Evolutionary conservation across 2,797 vertebrate genomes (phyloP).

Genomic region (Mormyrops boulengeri): DNA sequence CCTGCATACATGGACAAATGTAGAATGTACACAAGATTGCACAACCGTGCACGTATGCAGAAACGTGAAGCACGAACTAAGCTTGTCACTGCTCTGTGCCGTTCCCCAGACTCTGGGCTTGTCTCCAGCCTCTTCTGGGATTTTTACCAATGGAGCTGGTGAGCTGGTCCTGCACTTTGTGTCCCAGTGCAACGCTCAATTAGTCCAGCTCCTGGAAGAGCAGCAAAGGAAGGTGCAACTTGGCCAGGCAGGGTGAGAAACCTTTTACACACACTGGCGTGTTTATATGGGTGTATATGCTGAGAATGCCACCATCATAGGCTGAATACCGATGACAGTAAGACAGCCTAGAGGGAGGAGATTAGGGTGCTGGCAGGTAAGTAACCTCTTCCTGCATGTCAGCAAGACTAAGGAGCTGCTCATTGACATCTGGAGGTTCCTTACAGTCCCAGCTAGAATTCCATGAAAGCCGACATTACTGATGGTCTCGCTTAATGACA

Average conservation of each 20-base stretch:
- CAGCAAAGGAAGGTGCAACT: constrained; percentile 79
- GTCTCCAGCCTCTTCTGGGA: constrained; percentile 80
- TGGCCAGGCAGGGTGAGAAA: constrained; percentile 77
- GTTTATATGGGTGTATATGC: not conserved
- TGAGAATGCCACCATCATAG: not conserved
- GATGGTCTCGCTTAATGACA: not conserved
- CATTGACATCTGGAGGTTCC: not conserved
- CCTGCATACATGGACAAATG: not conserved
- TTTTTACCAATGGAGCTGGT: constrained; percentile 78
- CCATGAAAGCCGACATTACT: not conserved
- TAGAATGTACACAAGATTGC: not conserved
- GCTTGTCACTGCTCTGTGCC: not conserved
- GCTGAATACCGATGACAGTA: not conserved
- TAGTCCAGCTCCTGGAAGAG: constrained; percentile 68
- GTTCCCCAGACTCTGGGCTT: constrained; percentile 73
- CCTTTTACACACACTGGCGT: not conserved
- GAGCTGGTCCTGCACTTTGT: constrained; percentile 88
- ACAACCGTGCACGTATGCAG: not conserved
- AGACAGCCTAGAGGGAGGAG: not conserved
- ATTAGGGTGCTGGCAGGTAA: not conserved
- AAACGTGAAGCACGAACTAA: not conserved
- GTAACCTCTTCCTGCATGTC: not conserved
- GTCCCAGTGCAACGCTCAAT: constrained; percentile 70
- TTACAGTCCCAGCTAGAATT: not conserved
- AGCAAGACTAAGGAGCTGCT: not conserved